A percentile compares a stretch with the other conserved stretches of the same genome.
phyloP scores from a whole-genome alignment of 2,797 vertebrate genomes.

The Acanthopagrus latus region DNA sequence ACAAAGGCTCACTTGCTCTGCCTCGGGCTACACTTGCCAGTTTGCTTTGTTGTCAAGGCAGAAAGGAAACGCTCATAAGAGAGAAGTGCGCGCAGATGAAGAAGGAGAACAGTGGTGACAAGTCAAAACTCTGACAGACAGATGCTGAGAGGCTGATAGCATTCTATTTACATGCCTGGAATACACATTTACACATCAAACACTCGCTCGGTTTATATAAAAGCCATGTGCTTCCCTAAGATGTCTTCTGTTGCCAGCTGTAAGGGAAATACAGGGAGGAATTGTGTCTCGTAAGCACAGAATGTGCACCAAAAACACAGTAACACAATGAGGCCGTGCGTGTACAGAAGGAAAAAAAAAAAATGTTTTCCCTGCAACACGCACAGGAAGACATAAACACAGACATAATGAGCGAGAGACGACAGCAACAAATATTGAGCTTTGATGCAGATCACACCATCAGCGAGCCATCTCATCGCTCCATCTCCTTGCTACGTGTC shows the following conservation, averaged over 20 bases:
- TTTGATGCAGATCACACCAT: conserved; percentile 40
- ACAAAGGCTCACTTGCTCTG: conserved; percentile 74
- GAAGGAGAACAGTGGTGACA: conserved; percentile 70
- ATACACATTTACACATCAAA: conserved; percentile 83
- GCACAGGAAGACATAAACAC: conserved; percentile 20
- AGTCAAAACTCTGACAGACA: conserved; percentile 72
- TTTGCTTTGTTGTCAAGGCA: conserved; percentile 77
- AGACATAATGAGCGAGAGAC: conserved; percentile 21
- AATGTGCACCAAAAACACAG: conserved; percentile 32
- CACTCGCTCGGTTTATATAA: conserved; percentile 64
- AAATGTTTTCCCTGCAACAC: conserved; percentile 29
- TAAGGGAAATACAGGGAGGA: conserved; percentile 50
- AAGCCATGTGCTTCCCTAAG: conserved; percentile 53
- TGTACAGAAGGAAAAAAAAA: conserved; percentile 24
- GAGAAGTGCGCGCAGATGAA: conserved; percentile 60
- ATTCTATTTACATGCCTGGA: conserved; percentile 70
- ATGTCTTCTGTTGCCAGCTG: conserved; percentile 45
- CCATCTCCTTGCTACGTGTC: conserved; percentile 13
- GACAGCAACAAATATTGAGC: conserved; percentile 33
- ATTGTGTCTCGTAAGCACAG: conserved; percentile 34
- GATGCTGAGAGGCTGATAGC: conserved; percentile 56
- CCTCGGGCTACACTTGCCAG: conserved; percentile 75
- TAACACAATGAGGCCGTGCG: conserved; percentile 31
- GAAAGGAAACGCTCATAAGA: conserved; percentile 67
- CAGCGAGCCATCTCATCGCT: background rate